Evolutionary conservation across 2,113 vertebrate species (phyloP).

Genomic region (Pelmatolapia mariae): DNA sequence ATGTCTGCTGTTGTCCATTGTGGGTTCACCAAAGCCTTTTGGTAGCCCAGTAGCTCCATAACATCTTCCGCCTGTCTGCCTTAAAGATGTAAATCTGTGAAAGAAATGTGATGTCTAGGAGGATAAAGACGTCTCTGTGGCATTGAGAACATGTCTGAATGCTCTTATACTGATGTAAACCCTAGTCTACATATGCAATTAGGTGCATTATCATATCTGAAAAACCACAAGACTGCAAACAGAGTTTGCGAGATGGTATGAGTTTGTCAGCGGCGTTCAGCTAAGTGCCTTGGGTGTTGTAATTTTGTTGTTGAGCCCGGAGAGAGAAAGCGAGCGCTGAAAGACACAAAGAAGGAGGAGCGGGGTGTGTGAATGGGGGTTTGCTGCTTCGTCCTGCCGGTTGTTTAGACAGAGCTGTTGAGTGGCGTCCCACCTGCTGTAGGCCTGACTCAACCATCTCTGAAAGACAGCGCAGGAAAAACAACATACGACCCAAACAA

Average conservation of each 20-base stretch:
- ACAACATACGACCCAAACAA: constrained; percentile 55
- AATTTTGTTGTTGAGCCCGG: constrained; percentile 11
- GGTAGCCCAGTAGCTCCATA: constrained; percentile 59
- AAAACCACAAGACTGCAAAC: not conserved
- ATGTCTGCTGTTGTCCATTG: constrained; percentile 62
- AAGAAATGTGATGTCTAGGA: not conserved
- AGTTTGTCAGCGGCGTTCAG: constrained; percentile 17
- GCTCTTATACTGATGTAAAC: not conserved
- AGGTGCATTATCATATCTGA: not conserved
- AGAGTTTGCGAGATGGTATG: not conserved
- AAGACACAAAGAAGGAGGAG: not conserved
- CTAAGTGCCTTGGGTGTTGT: constrained; percentile 25
- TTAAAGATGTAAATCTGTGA: constrained; percentile 20
- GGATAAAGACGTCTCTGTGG: not conserved
- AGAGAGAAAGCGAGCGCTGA: not conserved
- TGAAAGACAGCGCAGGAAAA: constrained; percentile 11
- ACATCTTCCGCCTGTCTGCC: constrained; percentile 24
- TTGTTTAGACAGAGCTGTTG: constrained; percentile 43
- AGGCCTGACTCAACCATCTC: constrained; percentile 21
- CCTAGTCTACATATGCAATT: not conserved
- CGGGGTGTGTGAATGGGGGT: not conserved
- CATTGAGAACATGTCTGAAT: not conserved
- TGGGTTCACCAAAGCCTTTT: constrained; percentile 57
- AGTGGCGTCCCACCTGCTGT: constrained; percentile 49
- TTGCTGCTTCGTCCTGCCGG: constrained; percentile 8